Evolutionary conservation across 1,140 invertebrate genomes (phyloP), one percentile per base, ranked within the genome.

Genomic region (Rhopalosiphum padi): DNA sequence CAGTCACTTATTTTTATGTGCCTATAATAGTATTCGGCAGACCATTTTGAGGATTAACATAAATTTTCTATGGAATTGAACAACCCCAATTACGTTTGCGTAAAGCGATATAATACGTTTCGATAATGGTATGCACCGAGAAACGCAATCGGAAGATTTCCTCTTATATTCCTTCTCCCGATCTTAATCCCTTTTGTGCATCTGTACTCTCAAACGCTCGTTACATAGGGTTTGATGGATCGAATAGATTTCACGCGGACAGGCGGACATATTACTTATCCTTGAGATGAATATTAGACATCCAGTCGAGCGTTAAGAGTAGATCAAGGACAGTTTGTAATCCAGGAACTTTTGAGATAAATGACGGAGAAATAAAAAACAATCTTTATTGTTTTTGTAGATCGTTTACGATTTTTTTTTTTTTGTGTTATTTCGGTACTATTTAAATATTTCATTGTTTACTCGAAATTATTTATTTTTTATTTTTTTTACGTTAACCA

Each of bases 271-370:
- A 91, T n/a, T 30, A 90, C 35, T 5, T 77, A 51, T 92, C 91
- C 91, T 92, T 92, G 91, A 92, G n/a, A 21, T 8, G 46, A 83
- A 92, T 92, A 92, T 51, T 46, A 41, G n/a, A 82, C 91, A 48
- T 51, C 77, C 91, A 92, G 46, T 46, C 46, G 77, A 85, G 60
- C 77, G 35, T 92, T 92, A 15, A 92, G 91, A 92, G n/a, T 83
- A 43, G 91, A 82, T 46, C 91, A 92, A 92, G 91, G 91, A 92
- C 91, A 22, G 30, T 77, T n/a, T n/a, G 11, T 51, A 92, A 92
- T 92, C 68, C 91, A 92, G 91, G 77, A 92, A 92, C 43, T 53
- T 41, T 35, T 30, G 35, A 91, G 37, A 92, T 53, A 92, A 92
- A 92, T 77, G n/a, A 46, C 53, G 21, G 37, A 68, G n/a, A 41